Base-by-base conservation (phyloP, 2,888 invertebrate species). In the Tridacna gigas region DNA sequence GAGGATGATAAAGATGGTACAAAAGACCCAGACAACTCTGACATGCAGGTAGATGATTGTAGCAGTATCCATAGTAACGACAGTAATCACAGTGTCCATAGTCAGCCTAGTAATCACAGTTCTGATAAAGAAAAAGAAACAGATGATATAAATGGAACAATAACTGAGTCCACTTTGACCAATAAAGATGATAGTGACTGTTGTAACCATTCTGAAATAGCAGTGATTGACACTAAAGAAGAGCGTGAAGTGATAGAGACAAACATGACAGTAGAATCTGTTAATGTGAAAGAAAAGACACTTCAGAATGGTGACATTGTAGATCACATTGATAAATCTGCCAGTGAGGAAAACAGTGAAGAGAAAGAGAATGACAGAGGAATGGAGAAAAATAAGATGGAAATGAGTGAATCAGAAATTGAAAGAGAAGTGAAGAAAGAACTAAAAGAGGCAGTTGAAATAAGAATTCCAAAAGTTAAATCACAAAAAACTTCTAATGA, bases 1-100 rank as follows among this genome's bases (percentile, higher is more conserved):
- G 87, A 84, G 60, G 87, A 87, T 81, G 84, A 87, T 20, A 84
- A 84, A 75, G 86, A 86, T 51, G 80, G 69, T 45, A 37, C 66
- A 37, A 69, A 48, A 26, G 13, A 28, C 9, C n/a, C 66, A 25
- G 80, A 87, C 76, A 77, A 77, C 56, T 48, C 71, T 60, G 71
- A 79, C 12, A 81, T 63, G 67, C 76, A 83, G 47, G 67, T 80
- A 71, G 82, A 82, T 15, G 77, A 76, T 69, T 69, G 47, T 47
- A n/a, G 28, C 28, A 71, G 71, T 71, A 51, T 47, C 71, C n/a
- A 45, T 45, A 71, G 71, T 51, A 71, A 71, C 71, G 22, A 71
- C 47, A 71, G 71, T 61, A 61, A 75, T 37, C 37, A 37, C 28
- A 71, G 71, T 71, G 26, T 47, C 51, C n/a, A 45, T 45, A 71